Base-by-base conservation (phyloP, 2,888 invertebrate genomes). In the Poecilus cupreus region DNA sequence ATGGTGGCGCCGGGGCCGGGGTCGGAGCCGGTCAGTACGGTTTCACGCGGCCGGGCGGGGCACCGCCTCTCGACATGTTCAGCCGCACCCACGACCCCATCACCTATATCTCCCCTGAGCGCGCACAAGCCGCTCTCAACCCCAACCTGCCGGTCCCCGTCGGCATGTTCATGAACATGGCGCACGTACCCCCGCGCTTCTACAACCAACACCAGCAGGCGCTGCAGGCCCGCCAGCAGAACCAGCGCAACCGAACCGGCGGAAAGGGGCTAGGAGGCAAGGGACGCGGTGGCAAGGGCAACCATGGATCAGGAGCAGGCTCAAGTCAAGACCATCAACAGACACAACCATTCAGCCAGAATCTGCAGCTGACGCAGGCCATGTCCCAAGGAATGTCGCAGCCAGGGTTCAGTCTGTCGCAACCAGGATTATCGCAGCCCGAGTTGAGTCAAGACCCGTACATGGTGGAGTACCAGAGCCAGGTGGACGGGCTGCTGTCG, bases 111-210 rank as follows among this genome's bases (percentile, higher is more conserved):
- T 96, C 96, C 5, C 95, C 96, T 0, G 97, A 96, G 87, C 92
- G 95, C 20, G 94, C 94, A 0, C 94, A 94, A 82, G 93, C 94
- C 0, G 91, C 93, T 39, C 91, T 94, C 88, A 94, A 95, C 85
- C 81, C 81, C 82, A 95, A 95, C 85, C 92, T 98, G 84, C 97
- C 98, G 0, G 97, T 98, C 2, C 96, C 98, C 0, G 95, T 97
- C 64, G 97, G 97, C 51, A 97, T 98, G 96, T 95, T 97, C 85
- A 95, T 97, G 93, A 97, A 96, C 89, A 97, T 96, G 95, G 93
- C 94, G 11, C 94, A 94, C 85, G 93, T 95, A 80, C 94, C 94
- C 32, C 94, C 95, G 0, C 89, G 95, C 4, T 95, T 94, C 88
- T 94, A 94, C 87, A 95, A 94, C 86, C 94, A 94, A 85, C 94